phyloP scores from a whole-genome alignment of 2,113 vertebrate species.

The Acrocephalus arundinaceus region DNA sequence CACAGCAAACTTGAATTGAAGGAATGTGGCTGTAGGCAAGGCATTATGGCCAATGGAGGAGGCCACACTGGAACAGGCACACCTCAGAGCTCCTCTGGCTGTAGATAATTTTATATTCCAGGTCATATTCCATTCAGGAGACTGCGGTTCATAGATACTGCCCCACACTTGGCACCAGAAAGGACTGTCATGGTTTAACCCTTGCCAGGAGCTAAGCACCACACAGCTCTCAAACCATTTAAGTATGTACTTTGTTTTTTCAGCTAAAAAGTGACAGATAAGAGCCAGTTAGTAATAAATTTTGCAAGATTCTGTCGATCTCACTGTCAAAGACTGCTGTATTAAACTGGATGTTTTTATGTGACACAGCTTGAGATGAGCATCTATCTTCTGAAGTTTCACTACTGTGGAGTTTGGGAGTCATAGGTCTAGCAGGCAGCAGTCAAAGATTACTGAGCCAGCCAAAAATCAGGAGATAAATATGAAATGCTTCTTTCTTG shows the following conservation, averaged over 20 bases:
- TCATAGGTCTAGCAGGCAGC: background rate
- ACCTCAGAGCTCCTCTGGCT: background rate
- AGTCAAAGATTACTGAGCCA: background rate
- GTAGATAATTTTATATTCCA: background rate
- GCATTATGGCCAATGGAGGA: background rate
- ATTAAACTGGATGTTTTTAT: background rate
- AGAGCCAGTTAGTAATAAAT: background rate
- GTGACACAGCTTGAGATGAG: background rate
- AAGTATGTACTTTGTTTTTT: background rate
- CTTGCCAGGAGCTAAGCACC: background rate
- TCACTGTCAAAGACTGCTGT: background rate
- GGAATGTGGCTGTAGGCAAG: background rate
- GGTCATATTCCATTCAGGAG: background rate
- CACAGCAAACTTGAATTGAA: accelerated
- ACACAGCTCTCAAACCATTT: background rate
- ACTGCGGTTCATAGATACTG: background rate
- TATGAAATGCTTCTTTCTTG: background rate
- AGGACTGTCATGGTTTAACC: background rate
- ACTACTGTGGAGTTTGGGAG: background rate
- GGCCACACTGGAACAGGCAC: background rate
- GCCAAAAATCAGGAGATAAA: background rate
- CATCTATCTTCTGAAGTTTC: background rate
- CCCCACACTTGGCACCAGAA: background rate
- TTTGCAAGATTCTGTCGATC: background rate
- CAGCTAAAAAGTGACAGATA: background rate